A percentile compares a stretch with the other conserved stretches of the same genome.
Evolutionary conservation across 2,113 vertebrate species (phyloP).

Genomic region (Gnathonemus echidnorhynchus): DNA sequence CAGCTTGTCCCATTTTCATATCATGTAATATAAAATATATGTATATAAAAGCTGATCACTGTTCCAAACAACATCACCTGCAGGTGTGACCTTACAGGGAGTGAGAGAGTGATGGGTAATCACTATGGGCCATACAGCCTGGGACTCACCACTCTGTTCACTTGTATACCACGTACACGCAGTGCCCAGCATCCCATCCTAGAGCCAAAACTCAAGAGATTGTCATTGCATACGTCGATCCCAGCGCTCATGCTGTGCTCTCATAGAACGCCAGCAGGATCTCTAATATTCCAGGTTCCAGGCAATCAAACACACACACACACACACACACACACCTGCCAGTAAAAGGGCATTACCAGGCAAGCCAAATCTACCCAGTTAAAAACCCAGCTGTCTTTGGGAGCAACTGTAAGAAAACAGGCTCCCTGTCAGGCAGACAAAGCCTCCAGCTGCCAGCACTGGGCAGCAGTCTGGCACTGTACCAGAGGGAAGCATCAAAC

Average conservation of each 20-base stretch:
- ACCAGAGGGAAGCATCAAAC: neutral
- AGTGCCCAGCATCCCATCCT: neutral
- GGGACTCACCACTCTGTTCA: neutral
- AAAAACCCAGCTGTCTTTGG: neutral
- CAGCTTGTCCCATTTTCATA: conserved; percentile 23
- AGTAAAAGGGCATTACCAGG: neutral
- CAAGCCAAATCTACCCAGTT: neutral
- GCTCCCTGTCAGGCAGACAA: neutral
- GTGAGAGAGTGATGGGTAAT: neutral
- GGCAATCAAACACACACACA: neutral
- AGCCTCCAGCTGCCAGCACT: neutral
- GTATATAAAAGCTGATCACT: conserved; percentile 35
- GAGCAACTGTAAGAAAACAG: neutral
- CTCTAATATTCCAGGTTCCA: neutral
- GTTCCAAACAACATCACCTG: conserved; percentile 9
- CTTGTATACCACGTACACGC: neutral
- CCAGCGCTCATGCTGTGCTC: conserved; percentile 3
- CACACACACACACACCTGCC: neutral
- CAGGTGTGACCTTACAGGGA: neutral
- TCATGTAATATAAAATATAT: conserved; percentile 28
- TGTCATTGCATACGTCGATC: conserved; percentile 53
- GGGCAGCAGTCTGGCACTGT: neutral
- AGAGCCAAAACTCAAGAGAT: conserved; percentile 43
- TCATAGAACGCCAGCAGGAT: neutral
- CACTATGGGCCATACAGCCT: neutral